phyloP scores from a whole-genome alignment of 2,797 vertebrate species.

The Diplodus sargus region DNA sequence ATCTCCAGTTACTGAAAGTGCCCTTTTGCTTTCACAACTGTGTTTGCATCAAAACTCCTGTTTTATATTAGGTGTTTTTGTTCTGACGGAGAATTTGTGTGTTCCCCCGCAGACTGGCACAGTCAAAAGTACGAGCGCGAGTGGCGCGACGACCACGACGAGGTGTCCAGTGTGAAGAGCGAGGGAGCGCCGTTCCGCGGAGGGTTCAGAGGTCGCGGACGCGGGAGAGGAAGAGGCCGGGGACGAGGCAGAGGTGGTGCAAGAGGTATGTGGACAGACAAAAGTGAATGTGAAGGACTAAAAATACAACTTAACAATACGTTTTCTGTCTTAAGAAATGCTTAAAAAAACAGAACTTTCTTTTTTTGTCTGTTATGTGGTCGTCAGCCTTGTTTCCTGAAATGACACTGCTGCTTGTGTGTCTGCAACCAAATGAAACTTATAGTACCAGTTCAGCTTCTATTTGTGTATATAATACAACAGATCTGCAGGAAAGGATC shows the following conservation, averaged over 20 bases:
- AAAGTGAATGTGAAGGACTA: background rate
- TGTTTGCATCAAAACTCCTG: background rate
- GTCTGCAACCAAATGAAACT: too few relatives aligned
- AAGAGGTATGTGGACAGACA: slow-evolving; percentile 57
- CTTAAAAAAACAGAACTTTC: background rate
- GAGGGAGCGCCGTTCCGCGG: slow-evolving; percentile 94
- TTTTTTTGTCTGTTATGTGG: background rate
- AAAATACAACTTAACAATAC: background rate
- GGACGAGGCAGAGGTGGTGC: slow-evolving; percentile 91
- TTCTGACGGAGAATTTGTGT: background rate
- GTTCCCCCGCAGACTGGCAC: slow-evolving; percentile 89
- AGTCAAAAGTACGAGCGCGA: slow-evolving; percentile 93
- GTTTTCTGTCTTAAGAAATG: slow-evolving; percentile 5
- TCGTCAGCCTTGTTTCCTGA: background rate
- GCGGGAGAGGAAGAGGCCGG: slow-evolving; percentile 92
- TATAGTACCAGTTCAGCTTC: background rate
- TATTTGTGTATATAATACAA: background rate
- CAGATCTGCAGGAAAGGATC: background rate
- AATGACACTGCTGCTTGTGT: background rate
- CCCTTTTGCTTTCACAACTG: background rate
- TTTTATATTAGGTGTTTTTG: background rate
- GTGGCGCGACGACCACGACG: slow-evolving; percentile 95
- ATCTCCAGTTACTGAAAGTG: background rate
- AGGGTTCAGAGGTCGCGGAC: slow-evolving; percentile 93
- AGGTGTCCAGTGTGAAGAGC: slow-evolving; percentile 97